Evolutionary conservation across 2,113 vertebrate species (phyloP), one percentile per base, ranked within the genome.

Genomic region (Oplegnathus fasciatus): DNA sequence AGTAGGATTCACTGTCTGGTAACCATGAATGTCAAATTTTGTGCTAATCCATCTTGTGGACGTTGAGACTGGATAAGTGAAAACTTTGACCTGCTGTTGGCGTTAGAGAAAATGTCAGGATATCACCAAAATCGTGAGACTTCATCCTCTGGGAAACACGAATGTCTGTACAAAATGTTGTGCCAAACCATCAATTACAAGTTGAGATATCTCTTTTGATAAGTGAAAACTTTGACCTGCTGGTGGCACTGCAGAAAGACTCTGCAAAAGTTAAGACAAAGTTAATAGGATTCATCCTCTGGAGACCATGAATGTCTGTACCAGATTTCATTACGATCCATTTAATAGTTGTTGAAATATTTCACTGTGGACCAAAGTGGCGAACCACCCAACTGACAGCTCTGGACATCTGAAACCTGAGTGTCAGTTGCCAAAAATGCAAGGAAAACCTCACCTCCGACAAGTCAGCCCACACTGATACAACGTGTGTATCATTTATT

Each of bases 391-490:
- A 28, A 30, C 34, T 57, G 75, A 57, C 62, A 67, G 20, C 30
- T 71, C 26, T 55, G 46, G 67, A 40, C 40, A 57, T 46, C 54
- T 62, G 55, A 75, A 37, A 65, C 20, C 5, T 70, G 71, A 84
- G 65, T 79, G 84, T 83, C 82, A 85, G 75, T 78, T 89, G 82
- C 42, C 79, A 85, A 62, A 80, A 60, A 24, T 50, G 67, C 30
- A 78, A 73, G 32, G 20, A 58, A 60, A 83, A 67, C 54, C 5
- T 74, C 54, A 80, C 83, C 70, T 66, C 26, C 71, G 74, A 62
- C n/a, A 54, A 46, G 61, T 46, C 65, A 58, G 58, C 73, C 30
- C 62, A 46, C 34, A 70, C 55, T 71, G 78, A 85, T 74, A 52
- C 28, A 54, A 30, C n/a, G 17, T 58, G 73, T 80, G 69, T 72